Evolutionary conservation across 2,113 vertebrate genomes (phyloP), one percentile per base, ranked within the genome.

Genomic region (Pithys albifrons): DNA sequence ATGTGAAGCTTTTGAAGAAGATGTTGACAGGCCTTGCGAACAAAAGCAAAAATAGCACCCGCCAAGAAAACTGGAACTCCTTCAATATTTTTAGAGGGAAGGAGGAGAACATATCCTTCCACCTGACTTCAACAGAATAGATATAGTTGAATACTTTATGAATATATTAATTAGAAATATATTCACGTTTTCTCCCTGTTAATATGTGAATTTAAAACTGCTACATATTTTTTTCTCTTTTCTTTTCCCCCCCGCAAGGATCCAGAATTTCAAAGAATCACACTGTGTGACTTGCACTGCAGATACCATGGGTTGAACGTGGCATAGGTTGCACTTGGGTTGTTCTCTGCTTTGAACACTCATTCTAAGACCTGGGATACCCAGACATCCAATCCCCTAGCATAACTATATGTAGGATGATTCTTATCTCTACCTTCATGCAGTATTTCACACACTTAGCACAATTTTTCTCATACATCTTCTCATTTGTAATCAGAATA

Each of bases 11-110:
- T 91, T 88, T 88, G 81, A 89, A 83, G 72, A 91, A 55, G 71
- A 88, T 65, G 41, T 69, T 91, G 94, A 94, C 78, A 91, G 78
- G 82, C 27, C 49, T 83, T 49, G 61, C 41, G 58, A 93, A 69
- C 33, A 81, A 93, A 93, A 93, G 62, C 78, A 88, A 94, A 91
- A 87, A 67, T 24, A 89, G 88, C 70, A 85, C 45, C 29, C 27
- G 18, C 41, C n/a, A 59, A 75, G 45, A 73, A 89, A 94, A 85
- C 24, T 88, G 85, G 82, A 94, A 90, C 31, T 69, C 11, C 23
- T 94, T 78, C 78, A 90, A 11, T 76, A 88, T 82, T 91, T 95
- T 91, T 69, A 91, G 45, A 89, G 25, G 19, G 25, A 94, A 90
- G 75, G 90, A 93, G 43, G 78, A 91, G 62, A 91, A 76, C 52